Evolutionary conservation across 2,113 vertebrate species (phyloP).

Genomic region (Oncorhynchus clarkii): DNA sequence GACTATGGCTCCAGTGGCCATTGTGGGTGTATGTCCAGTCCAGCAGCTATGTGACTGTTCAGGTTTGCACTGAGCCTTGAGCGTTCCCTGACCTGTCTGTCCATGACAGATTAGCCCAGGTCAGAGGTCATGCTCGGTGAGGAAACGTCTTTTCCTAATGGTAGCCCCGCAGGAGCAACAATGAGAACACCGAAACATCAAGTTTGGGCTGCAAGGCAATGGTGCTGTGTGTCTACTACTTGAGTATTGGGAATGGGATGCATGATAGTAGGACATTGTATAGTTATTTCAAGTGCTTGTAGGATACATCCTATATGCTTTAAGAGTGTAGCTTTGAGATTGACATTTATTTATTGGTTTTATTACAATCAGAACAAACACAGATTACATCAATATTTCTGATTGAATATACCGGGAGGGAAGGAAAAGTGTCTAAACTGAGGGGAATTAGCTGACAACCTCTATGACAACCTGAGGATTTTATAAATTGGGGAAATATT

Average conservation of each 20-base stretch:
- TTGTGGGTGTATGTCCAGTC: slow-evolving; percentile 54
- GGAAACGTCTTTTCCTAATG: slow-evolving; percentile 75
- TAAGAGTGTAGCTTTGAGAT: too few species aligned
- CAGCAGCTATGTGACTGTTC: slow-evolving; percentile 38
- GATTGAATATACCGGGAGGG: background rate
- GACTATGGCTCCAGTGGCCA: background rate
- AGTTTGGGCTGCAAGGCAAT: slow-evolving; percentile 3
- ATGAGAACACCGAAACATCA: slow-evolving; percentile 17
- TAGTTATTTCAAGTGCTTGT: too few species aligned
- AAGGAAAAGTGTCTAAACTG: background rate
- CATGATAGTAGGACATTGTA: too few species aligned
- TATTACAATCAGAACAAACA: too few species aligned
- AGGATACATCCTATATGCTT: too few species aligned
- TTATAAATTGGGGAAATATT: background rate
- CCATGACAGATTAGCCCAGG: slow-evolving; percentile 72
- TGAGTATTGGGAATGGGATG: background rate
- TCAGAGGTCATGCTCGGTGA: slow-evolving; percentile 77
- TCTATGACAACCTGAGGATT: background rate
- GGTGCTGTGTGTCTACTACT: background rate
- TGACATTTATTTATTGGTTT: too few species aligned
- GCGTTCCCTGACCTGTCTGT: slow-evolving; percentile 66
- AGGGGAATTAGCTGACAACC: background rate
- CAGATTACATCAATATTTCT: too few species aligned
- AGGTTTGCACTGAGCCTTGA: slow-evolving; percentile 37
- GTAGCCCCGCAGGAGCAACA: slow-evolving; percentile 21